Base-by-base conservation (phyloP, 2,113 vertebrate genomes). In the Dromiciops gliroides region DNA sequence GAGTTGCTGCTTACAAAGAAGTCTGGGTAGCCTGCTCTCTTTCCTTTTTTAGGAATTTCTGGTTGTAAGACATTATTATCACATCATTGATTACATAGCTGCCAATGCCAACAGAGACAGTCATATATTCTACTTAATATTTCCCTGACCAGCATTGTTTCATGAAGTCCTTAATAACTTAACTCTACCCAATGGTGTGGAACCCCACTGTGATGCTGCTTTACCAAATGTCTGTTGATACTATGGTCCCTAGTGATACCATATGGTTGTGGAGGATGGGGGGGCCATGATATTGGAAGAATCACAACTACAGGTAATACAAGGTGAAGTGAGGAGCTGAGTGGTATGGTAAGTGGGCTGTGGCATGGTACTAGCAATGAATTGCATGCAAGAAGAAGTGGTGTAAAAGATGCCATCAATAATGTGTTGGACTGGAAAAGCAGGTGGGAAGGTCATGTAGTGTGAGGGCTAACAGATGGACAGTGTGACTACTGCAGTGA, bases 11-110 rank as follows among this genome's bases (percentile, higher is more conserved):
- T 83, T 93, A 96, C 56, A 19, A 47, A 95, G 95, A 96, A 93
- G 48, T 94, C 88, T 91, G 75, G 91, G 7, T 95, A 90, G 26
- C 9, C 75, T 8, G 5, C 51, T 90, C 93, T 93, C 91, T 97
- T 96, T 94, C 89, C 48, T 96, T 94, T 53, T 48, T 95, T 93
- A 91, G 44, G 56, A 94, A 24, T 94, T 94, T 94, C 49, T 95
- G 19, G 83, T 95, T 25, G 93, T 90, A 96, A 95, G 44, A 91
- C 95, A 97, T 37, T 90, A 90, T 92, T 44, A 90, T 11, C 8
- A 75, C 3, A 83, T 6, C 89, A 90, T 88, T 97, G 91, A 51
- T 50, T 92, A 31, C 12, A 92, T 47, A 95, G 24, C 75, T 94
- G 89, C 23, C 95, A 83, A 60, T 51, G 95, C 95, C 47, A 67